Evolutionary conservation across 1,140 invertebrate species (phyloP).

Genomic region (Cotesia typhae): DNA sequence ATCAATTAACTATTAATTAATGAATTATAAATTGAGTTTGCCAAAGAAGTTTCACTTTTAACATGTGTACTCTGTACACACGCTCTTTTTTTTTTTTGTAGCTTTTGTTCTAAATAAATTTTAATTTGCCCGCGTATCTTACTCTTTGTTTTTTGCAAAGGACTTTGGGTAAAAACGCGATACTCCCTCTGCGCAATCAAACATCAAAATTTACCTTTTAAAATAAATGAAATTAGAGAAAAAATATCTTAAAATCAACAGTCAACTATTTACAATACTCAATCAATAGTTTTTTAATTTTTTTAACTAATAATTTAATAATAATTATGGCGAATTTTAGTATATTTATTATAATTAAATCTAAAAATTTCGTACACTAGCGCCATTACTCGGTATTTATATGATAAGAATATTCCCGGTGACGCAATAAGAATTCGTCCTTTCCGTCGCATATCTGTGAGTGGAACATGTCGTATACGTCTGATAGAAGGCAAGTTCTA

Average conservation of each 20-base stretch:
- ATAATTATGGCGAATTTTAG: no score
- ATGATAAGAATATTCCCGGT: slow-evolving; percentile 47
- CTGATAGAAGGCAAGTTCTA: slow-evolving; percentile 76
- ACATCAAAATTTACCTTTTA: no score
- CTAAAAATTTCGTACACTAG: background rate
- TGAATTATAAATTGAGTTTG: no score
- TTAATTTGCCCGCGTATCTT: background rate
- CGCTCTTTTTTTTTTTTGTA: no score
- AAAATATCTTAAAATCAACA: no score
- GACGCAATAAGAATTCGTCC: slow-evolving; percentile 66
- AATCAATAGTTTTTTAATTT: background rate
- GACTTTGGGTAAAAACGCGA: background rate
- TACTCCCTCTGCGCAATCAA: background rate
- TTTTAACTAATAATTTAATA: no score
- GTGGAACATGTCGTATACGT: slow-evolving; percentile 79
- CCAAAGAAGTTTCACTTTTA: no score
- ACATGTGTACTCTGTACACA: no score
- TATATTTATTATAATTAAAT: no score
- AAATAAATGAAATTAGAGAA: no score
- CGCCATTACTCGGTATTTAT: slow-evolving; percentile 38
- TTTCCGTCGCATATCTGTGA: slow-evolving; percentile 76
- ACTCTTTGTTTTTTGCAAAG: background rate
- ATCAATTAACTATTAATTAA: no score
- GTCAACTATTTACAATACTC: background rate
- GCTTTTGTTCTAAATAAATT: background rate